phyloP scores from a whole-genome alignment of 2,888 invertebrate genomes.

The Oscheius sp. region DNA sequence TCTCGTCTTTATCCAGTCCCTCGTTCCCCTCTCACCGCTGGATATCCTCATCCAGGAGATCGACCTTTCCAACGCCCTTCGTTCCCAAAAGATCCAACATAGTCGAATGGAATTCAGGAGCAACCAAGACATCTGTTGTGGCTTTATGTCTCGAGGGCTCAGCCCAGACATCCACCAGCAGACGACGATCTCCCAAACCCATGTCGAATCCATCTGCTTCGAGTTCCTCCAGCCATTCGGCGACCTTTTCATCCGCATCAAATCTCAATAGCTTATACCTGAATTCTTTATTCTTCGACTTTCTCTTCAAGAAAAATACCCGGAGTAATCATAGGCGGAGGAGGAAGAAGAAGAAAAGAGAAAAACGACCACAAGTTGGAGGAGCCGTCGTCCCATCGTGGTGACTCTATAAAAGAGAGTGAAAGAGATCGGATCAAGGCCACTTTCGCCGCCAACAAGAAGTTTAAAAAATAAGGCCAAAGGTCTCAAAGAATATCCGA shows the following conservation, averaged over 20 bases:
- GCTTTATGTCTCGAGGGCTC: conserved; percentile 54
- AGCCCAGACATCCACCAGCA: conserved; percentile 61
- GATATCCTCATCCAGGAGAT: neutral
- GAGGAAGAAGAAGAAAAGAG: neutral
- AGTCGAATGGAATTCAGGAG: conserved; percentile 50
- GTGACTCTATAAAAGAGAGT: neutral
- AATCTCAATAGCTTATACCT: conserved; percentile 39
- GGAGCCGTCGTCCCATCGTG: neutral
- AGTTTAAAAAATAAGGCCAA: neutral
- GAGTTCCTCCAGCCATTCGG: conserved; percentile 36
- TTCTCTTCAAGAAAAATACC: neutral
- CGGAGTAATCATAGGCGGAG: conserved; percentile 19
- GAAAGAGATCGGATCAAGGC: neutral
- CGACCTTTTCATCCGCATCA: conserved; percentile 31
- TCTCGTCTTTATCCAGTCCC: neutral
- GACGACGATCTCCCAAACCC: conserved; percentile 29
- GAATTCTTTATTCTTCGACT: no score
- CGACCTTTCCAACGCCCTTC: conserved; percentile 34
- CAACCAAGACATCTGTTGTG: conserved; percentile 57
- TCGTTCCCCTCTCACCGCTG: neutral
- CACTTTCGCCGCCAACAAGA: neutral
- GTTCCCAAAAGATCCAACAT: conserved; percentile 27
- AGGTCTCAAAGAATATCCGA: neutral
- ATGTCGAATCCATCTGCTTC: conserved; percentile 31
- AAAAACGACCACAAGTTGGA: conserved; percentile 2